Evolutionary conservation across 92 coral and sea anemone genomes (phyloP).

Genomic region (Nematostella vectensis): DNA sequence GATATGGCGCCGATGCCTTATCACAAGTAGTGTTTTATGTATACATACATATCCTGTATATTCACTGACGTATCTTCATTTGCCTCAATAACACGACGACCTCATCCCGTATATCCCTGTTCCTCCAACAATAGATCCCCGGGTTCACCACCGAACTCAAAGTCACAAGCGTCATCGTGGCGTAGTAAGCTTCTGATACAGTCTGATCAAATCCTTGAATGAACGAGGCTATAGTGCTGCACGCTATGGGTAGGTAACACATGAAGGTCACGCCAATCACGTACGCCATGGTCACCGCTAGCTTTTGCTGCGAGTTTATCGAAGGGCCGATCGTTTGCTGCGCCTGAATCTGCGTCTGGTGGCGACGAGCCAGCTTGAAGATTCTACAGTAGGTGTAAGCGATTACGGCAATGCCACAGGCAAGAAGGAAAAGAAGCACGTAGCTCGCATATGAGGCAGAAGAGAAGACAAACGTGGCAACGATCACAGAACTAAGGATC

Average conservation of each 20-base stretch:
- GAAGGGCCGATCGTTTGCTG: neutral
- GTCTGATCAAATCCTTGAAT: neutral
- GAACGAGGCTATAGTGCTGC: neutral
- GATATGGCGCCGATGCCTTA: too few relatives aligned
- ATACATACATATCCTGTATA: too few relatives aligned
- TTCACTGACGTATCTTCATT: too few relatives aligned
- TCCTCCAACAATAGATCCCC: conserved; percentile 14
- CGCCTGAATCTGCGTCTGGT: conserved; percentile 8
- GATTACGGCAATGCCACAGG: conserved; percentile 5
- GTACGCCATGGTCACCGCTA: conserved; percentile 21
- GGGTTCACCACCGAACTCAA: conserved; percentile 15
- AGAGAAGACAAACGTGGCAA: neutral
- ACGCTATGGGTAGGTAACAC: conserved; percentile 12
- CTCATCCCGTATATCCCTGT: conserved; percentile 6
- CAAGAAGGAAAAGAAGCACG: neutral
- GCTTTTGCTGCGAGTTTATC: conserved; percentile 4
- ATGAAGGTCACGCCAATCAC: conserved; percentile 13
- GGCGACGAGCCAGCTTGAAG: conserved; percentile 9
- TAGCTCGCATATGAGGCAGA: neutral
- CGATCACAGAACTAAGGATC: neutral
- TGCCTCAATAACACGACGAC: too few relatives aligned
- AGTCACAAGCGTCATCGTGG: conserved; percentile 1
- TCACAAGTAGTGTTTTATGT: too few relatives aligned
- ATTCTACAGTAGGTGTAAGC: conserved; percentile 3
- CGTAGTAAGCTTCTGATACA: conserved; percentile 2